Base-by-base conservation (phyloP, 1,140 invertebrate genomes). In the Alviniconcha marisindica region DNA sequence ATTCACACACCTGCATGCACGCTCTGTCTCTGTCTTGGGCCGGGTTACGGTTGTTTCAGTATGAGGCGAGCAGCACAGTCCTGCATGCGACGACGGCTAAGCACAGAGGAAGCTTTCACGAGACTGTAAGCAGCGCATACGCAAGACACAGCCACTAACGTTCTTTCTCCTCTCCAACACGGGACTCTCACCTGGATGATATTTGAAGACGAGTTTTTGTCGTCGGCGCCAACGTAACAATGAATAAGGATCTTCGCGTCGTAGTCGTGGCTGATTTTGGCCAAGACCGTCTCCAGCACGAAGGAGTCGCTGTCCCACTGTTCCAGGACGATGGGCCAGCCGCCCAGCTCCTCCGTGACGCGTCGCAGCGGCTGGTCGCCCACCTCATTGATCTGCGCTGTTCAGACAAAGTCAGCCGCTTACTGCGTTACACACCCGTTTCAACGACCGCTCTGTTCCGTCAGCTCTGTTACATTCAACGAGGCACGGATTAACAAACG, bases 121-220 rank as follows among this genome's bases (percentile, higher is more conserved):
- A n/a, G n/a, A n/a, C n/a, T n/a, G n/a, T n/a, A n/a, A n/a, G n/a
- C n/a, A n/a, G n/a, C n/a, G n/a, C n/a, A n/a, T n/a, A n/a, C n/a
- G n/a, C n/a, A n/a, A n/a, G n/a, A n/a, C n/a, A n/a, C n/a, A n/a
- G n/a, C n/a, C n/a, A n/a, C n/a, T n/a, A n/a, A n/a, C n/a, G n/a
- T n/a, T n/a, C n/a, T n/a, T n/a, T n/a, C n/a, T n/a, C n/a, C n/a
- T n/a, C n/a, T n/a, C n/a, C n/a, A n/a, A n/a, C n/a, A n/a, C n/a
- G n/a, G n/a, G n/a, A 42, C 18, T 5, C 78, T 71, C 33, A 86
- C 95, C 93, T 97, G 96, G 86, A 97, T 96, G 3, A 97, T 95
- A 91, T 97, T 96, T 89, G 96, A 94, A 85, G 97, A 95, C 2
- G 97, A 97, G 92, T 97, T 97, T 90, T 97, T 97, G 36, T 97